Evolutionary conservation across 2,888 invertebrate species (phyloP).

Genomic region (Enchytraeus crypticus): DNA sequence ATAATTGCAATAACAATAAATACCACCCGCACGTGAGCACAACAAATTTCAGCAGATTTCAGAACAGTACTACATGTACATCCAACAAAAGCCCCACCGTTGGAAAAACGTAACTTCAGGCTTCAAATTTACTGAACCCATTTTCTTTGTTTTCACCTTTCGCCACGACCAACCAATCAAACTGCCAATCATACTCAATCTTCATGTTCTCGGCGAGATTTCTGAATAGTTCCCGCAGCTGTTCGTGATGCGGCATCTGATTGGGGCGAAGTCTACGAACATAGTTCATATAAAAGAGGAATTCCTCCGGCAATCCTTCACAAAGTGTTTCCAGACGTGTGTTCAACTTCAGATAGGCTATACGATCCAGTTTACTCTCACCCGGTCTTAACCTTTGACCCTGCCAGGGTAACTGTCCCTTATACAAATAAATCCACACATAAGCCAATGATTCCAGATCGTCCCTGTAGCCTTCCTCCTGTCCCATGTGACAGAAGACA

Average conservation of each 20-base stretch:
- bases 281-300: slow-evolving; percentile 19
- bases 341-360: slow-evolving; percentile 16
- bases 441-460: slow-evolving; percentile 24
- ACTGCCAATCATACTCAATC: slow-evolving; percentile 16
- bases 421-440: slow-evolving; percentile 19
- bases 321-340: slow-evolving; percentile 17
- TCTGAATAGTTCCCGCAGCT: slow-evolving; percentile 16
- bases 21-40: too few relatives aligned
- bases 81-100: too few relatives aligned
- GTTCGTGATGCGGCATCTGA: slow-evolving; percentile 18
- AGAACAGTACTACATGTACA: too few relatives aligned
- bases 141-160: background rate
- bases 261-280: slow-evolving; percentile 12
- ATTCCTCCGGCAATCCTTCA: slow-evolving; percentile 22
- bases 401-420: slow-evolving; percentile 26
- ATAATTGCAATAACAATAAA: too few relatives aligned
- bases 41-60: too few relatives aligned
- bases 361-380: slow-evolving; percentile 15
- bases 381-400: slow-evolving; percentile 8
- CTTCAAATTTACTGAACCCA: too few relatives aligned
- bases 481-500: slow-evolving; percentile 17
- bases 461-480: slow-evolving; percentile 15
- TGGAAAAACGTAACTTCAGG: too few relatives aligned
- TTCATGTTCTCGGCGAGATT: slow-evolving; percentile 4
- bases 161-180: too few relatives aligned